Conservation (phyloP, 2,888 invertebrate species). For the Papilio gigon region DNA sequence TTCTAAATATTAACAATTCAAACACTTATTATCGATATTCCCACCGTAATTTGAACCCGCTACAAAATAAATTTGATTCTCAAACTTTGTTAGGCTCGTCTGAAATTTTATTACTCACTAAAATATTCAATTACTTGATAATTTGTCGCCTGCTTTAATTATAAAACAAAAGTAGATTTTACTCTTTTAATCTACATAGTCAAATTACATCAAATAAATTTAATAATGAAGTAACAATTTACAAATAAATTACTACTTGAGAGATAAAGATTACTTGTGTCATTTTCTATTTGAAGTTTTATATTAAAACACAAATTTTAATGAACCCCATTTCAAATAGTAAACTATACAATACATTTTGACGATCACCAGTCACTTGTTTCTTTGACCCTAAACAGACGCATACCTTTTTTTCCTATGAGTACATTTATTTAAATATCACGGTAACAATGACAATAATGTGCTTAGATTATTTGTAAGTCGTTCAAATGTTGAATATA, state of each 20-base stretch:
- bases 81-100: slow-evolving; percentile 28
- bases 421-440: too few species aligned
- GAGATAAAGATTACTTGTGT: neutral
- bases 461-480: too few species aligned
- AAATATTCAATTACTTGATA: slow-evolving; percentile 27
- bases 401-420: too few species aligned
- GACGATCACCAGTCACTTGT: too few species aligned
- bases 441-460: too few species aligned
- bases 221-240: neutral
- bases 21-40: slow-evolving; percentile 16
- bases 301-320: too few species aligned
- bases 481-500: slow-evolving; percentile 6
- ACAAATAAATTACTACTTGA: too few species aligned
- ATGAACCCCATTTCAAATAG: too few species aligned
- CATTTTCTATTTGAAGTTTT: too few species aligned
- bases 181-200: neutral
- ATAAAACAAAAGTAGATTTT: neutral
- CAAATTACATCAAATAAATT: neutral
- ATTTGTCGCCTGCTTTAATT: slow-evolving; percentile 1
- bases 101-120: slow-evolving; percentile 32
- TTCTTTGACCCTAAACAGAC: too few species aligned
- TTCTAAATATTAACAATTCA: too few species aligned
- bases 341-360: too few species aligned
- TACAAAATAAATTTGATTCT: slow-evolving; percentile 30
- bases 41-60: slow-evolving; percentile 10